These are phyloP conservation scores for Drosophila paramelanica DNA, from an alignment of 2,888 invertebrate species.

Conservation along the genomic window DNA sequence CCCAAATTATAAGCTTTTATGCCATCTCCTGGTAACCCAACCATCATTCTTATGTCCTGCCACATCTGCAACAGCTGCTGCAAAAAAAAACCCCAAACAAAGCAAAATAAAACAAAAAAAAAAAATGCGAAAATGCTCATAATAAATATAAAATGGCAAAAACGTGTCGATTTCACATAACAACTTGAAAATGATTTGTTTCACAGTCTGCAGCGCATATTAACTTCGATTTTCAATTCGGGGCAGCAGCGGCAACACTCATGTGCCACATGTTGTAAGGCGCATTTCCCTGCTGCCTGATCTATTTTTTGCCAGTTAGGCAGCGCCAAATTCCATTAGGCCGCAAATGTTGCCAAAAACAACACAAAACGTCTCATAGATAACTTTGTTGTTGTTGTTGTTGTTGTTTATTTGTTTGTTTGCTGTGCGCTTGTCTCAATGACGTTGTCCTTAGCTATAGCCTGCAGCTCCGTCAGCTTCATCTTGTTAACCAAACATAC, in stretches of 20 bases:
- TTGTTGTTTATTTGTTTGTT: slow-evolving; percentile 40
- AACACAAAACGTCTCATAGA: slow-evolving; percentile 39
- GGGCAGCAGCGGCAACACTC: slow-evolving; percentile 36
- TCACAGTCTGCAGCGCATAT: slow-evolving; percentile 80
- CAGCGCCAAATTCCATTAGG: slow-evolving; percentile 72
- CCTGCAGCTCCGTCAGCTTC: slow-evolving; percentile 74
- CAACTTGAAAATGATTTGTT: slow-evolving; percentile 83
- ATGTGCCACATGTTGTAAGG: slow-evolving; percentile 42
- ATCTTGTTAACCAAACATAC: slow-evolving; percentile 83
- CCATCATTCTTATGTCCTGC: slow-evolving; percentile 27
- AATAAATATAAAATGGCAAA: slow-evolving; percentile 83
- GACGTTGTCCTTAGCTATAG: slow-evolving; percentile 68
- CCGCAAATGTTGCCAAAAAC: slow-evolving; percentile 69
- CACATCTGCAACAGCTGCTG: slow-evolving; percentile 70
- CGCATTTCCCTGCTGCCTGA: slow-evolving; percentile 38
- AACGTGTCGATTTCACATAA: slow-evolving; percentile 83
- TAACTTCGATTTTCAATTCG: slow-evolving; percentile 80
- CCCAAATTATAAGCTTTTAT: slow-evolving; percentile 76
- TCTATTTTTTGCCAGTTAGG: slow-evolving; percentile 64
- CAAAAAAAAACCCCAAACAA: slow-evolving; percentile 14
- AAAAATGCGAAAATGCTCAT: slow-evolving; percentile 57
- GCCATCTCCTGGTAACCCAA: slow-evolving; percentile 7
- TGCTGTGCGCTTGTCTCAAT: slow-evolving; percentile 67
- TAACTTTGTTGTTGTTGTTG: slow-evolving; percentile 40
- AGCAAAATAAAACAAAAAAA: slow-evolving; percentile 8